Conservation (phyloP, 1,140 invertebrate species). For the Lepidurus apus region DNA sequence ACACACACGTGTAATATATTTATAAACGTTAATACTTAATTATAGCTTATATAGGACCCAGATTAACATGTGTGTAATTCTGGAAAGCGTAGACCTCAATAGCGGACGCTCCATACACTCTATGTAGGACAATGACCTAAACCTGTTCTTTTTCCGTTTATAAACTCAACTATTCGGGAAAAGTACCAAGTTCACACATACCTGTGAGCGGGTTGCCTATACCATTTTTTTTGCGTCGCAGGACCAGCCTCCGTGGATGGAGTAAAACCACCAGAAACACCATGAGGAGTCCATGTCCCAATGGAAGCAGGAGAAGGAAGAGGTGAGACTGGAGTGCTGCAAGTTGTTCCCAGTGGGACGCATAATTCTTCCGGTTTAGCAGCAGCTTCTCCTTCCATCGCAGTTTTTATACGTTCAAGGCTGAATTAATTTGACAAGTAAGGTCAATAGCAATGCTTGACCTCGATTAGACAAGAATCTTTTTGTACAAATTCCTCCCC, state of each 20-base stretch:
- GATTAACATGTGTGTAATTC: background rate
- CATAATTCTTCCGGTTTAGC: background rate
- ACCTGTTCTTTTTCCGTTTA: background rate
- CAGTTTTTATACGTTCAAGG: background rate
- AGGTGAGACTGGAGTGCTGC: background rate
- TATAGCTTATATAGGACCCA: background rate
- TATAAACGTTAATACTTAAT: background rate
- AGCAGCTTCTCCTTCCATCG: background rate
- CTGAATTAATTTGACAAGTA: background rate
- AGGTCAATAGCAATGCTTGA: too few relatives aligned
- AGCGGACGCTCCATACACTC: background rate
- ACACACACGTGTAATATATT: background rate
- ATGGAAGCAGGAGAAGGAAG: background rate
- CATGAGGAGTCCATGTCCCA: conserved; percentile 4
- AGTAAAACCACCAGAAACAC: background rate
- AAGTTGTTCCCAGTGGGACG: background rate
- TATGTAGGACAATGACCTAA: background rate
- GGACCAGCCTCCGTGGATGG: background rate
- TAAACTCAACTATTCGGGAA: background rate
- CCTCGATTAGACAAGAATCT: too few relatives aligned
- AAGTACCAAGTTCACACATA: background rate
- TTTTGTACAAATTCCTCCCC: too few relatives aligned
- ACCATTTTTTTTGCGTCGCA: conserved; percentile 25
- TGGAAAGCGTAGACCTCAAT: background rate
- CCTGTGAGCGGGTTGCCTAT: conserved; percentile 25